phyloP scores from a whole-genome alignment of 2,113 vertebrate species.

The Dicaeum eximium region DNA sequence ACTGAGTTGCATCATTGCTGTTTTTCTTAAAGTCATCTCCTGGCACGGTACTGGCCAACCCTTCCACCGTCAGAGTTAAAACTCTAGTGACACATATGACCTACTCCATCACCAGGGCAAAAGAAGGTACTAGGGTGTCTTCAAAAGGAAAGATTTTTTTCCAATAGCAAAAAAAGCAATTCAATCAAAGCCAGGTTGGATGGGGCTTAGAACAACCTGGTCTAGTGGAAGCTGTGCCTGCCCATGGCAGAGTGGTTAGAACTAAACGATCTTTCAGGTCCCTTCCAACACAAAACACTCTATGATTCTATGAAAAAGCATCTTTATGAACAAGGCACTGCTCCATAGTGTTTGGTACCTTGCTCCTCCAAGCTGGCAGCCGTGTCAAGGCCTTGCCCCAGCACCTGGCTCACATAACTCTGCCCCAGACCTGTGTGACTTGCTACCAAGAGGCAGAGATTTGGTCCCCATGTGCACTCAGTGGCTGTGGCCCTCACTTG shows the following conservation, averaged over 20 bases:
- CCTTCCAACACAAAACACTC: not conserved
- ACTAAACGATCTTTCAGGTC: not conserved
- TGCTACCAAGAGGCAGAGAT: not conserved
- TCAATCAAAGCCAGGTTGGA: not conserved
- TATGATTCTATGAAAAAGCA: not conserved
- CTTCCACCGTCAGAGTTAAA: not conserved
- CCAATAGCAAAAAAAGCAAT: not conserved
- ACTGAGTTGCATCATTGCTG: not conserved
- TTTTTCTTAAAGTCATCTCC: not conserved
- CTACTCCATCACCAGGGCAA: not conserved
- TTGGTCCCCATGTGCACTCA: fast-evolving
- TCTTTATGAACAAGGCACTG: not conserved
- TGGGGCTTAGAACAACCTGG: not conserved
- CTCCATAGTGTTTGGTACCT: not conserved
- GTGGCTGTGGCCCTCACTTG: not conserved
- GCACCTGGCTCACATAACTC: fast-evolving
- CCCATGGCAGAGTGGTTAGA: not conserved
- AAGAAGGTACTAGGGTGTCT: not conserved
- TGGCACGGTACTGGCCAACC: not conserved
- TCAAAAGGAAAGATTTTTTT: not conserved
- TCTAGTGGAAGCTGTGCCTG: not conserved
- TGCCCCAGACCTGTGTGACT: not conserved
- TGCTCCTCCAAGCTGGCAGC: not conserved
- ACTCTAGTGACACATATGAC: not conserved
- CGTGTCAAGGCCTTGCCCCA: fast-evolving